Conservation (phyloP, 2,888 invertebrate species). For the Clunio marinus region DNA sequence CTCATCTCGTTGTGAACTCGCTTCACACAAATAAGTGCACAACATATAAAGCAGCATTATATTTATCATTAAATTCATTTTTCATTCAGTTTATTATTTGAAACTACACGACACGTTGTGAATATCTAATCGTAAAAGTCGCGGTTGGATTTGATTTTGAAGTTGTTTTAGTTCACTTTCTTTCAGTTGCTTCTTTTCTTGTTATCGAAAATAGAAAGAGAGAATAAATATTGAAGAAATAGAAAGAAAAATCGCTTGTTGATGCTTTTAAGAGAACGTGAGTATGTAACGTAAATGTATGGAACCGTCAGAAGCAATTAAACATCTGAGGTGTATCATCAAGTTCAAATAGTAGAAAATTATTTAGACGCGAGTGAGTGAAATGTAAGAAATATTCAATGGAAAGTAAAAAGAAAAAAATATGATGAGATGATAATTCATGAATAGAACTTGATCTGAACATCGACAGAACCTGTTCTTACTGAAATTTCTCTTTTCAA, state of each 20-base stretch:
- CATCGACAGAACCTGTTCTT: no score
- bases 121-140: neutral
- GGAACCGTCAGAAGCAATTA: slow-evolving; percentile 4
- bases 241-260: no score
- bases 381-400: neutral
- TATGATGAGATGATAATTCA: neutral
- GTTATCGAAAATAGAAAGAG: no score
- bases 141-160: neutral
- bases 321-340: neutral
- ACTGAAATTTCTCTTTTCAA: slow-evolving; percentile 15
- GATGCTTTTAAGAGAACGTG: no score
- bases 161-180: slow-evolving; percentile 30
- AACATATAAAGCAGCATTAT: neutral
- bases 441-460: neutral
- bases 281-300: neutral
- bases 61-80: neutral
- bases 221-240: no score
- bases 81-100: neutral
- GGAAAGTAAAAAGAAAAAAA: neutral
- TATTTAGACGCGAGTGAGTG: neutral
- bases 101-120: neutral
- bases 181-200: neutral
- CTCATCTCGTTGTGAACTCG: slow-evolving; percentile 14
- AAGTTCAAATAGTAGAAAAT: neutral
- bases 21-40: neutral